phyloP scores from a whole-genome alignment of 2,797 vertebrate genomes.

The Sparus aurata region DNA sequence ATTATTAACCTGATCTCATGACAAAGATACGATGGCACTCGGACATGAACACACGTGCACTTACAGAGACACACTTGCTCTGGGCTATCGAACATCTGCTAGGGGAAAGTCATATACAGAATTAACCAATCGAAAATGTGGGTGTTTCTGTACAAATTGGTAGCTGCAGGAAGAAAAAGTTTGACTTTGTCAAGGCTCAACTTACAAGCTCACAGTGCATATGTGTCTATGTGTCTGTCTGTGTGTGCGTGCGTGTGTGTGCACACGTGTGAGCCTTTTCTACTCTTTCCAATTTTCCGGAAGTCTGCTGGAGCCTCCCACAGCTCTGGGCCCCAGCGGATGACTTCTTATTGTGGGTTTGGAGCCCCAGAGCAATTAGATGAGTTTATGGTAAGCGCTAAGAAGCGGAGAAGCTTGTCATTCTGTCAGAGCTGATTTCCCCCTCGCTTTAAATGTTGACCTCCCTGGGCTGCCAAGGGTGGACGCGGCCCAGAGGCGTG shows the following conservation, averaged over 20 bases:
- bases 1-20: conserved; percentile 68
- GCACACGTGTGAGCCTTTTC: conserved; percentile 21
- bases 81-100: conserved; percentile 28
- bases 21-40: conserved; percentile 46
- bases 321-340: conserved; percentile 73
- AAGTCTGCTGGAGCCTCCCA: conserved; percentile 74
- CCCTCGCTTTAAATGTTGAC: conserved; percentile 61
- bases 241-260: conserved; percentile 16
- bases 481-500: conserved; percentile 51
- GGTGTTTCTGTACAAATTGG: conserved; percentile 34
- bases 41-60: conserved; percentile 30
- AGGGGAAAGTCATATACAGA: conserved; percentile 6
- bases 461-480: conserved; percentile 69
- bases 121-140: conserved; percentile 22
- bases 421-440: conserved; percentile 84
- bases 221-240: conserved; percentile 3
- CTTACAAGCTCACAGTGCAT: conserved; percentile 12
- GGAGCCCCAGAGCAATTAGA: conserved; percentile 82
- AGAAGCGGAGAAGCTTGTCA: conserved; percentile 81
- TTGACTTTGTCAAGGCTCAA: conserved; percentile 30
- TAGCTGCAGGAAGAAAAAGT: background rate
- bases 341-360: conserved; percentile 83
- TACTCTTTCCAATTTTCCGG: conserved; percentile 73
- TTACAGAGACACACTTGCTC: conserved; percentile 9
- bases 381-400: conserved; percentile 83